phyloP scores from a whole-genome alignment of 2,888 invertebrate genomes.

The Dynastes maya region DNA sequence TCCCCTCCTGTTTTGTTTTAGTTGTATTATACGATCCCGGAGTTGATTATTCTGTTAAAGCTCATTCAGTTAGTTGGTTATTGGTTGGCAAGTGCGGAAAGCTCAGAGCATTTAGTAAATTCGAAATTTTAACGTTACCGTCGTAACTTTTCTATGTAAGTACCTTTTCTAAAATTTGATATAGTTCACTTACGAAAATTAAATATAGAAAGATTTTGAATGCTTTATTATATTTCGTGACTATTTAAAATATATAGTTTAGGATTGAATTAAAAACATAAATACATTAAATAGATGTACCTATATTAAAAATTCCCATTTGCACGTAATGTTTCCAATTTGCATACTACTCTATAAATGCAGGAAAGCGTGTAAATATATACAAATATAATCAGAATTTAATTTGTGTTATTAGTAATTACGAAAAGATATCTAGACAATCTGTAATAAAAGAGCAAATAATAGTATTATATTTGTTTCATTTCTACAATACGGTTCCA shows the following conservation, averaged over 20 bases:
- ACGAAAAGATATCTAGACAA: too few species aligned
- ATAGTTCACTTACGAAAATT: neutral
- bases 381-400: too few species aligned
- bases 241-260: too few species aligned
- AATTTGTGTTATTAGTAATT: too few species aligned
- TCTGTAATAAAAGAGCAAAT: neutral
- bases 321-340: neutral
- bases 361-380: too few species aligned
- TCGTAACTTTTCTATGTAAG: conserved; percentile 34
- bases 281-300: too few species aligned
- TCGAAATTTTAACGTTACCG: conserved; percentile 1
- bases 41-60: conserved; percentile 46
- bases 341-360: neutral
- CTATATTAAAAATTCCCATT: neutral
- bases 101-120: conserved; percentile 18
- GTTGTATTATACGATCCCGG: conserved; percentile 21
- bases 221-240: too few species aligned
- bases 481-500: neutral
- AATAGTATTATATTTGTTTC: neutral
- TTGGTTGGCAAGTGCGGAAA: conserved; percentile 38
- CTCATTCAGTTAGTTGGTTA: conserved; percentile 46
- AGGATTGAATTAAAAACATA: too few species aligned
- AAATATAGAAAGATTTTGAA: too few species aligned
- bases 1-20: conserved; percentile 31
- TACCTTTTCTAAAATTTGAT: neutral